Evolutionary conservation across 2,888 invertebrate species (phyloP).

Genomic region (Philereme transversata): DNA sequence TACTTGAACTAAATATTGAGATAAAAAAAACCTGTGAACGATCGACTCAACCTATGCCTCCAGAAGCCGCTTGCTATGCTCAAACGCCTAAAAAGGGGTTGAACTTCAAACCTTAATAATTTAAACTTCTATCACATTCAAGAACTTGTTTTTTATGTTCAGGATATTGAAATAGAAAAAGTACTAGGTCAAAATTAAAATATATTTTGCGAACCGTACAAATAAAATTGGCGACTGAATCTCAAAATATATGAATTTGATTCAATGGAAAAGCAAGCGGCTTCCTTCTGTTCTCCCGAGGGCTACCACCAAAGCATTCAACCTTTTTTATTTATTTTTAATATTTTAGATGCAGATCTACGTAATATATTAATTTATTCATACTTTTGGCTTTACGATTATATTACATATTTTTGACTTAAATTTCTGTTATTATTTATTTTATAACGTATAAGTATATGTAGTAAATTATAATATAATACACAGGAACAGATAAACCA

Average conservation of each 20-base stretch:
- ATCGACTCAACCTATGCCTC: too few species aligned
- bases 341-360: constrained; percentile 68
- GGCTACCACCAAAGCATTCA: constrained; percentile 80
- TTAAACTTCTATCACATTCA: too few species aligned
- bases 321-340: constrained; percentile 69
- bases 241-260: constrained; percentile 85
- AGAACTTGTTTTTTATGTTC: neutral
- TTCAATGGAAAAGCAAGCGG: constrained; percentile 84
- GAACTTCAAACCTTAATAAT: too few species aligned
- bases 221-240: constrained; percentile 83
- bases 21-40: too few species aligned
- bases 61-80: too few species aligned
- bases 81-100: too few species aligned
- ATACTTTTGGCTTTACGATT: constrained; percentile 43
- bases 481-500: too few species aligned
- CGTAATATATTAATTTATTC: constrained; percentile 66
- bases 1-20: too few species aligned
- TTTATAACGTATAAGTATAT: too few species aligned
- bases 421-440: neutral
- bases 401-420: neutral
- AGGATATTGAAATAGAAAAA: constrained; percentile 10
- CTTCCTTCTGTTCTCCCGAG: constrained; percentile 79
- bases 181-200: constrained; percentile 19
- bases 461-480: too few species aligned
- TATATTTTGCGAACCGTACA: constrained; percentile 66